Evolutionary conservation across 2,888 invertebrate genomes (phyloP), one percentile per base, ranked within the genome.

Genomic region (Baccha elongata): DNA sequence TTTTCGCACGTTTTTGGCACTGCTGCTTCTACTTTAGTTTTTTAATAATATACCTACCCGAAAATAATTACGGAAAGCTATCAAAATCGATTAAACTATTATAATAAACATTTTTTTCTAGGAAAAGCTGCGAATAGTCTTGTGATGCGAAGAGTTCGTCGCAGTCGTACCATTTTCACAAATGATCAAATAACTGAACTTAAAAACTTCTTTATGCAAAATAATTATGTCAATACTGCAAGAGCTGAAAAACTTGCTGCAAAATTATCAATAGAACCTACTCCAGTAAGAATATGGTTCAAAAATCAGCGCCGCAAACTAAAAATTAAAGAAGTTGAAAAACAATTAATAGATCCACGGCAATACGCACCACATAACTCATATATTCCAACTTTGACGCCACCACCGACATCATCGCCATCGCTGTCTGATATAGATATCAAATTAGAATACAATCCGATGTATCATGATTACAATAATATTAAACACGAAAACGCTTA

Each of bases 251-350:
- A 89, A 65, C 42, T 89, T 2, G 87, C 89, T 1, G 86, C 85
- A 1, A 88, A 87, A 35, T 52, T 89, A 15, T 86, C 84, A 1
- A 69, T 89, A 75, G 87, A 87, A 44, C 86, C 86, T 23, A 86
- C 87, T 2, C 88, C 88, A 62, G 88, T 89, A 1, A 88, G 87
- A 73, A 87, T 87, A 21, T 89, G 88, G 88, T 89, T 89, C 48
- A 89, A 89, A 73, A 89, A 89, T 79, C 87, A 88, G 8, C 85
- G 88, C 21, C 87, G 88, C 23, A 88, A 88, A 13, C 86, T 87
- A 26, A 88, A 88, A 62, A 85, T 88, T 0, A 87, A 87, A 76
- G n/a, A 48, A 50, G 40, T 13, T 0, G 37, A 21, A 8, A 17
- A 11, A 7, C 17, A 44, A 10, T 29, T 4, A 8, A 3, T 17